Evolutionary conservation across 2,113 vertebrate genomes (phyloP), one percentile per base, ranked within the genome.

Genomic region (Dolichallabes microphthalmus): DNA sequence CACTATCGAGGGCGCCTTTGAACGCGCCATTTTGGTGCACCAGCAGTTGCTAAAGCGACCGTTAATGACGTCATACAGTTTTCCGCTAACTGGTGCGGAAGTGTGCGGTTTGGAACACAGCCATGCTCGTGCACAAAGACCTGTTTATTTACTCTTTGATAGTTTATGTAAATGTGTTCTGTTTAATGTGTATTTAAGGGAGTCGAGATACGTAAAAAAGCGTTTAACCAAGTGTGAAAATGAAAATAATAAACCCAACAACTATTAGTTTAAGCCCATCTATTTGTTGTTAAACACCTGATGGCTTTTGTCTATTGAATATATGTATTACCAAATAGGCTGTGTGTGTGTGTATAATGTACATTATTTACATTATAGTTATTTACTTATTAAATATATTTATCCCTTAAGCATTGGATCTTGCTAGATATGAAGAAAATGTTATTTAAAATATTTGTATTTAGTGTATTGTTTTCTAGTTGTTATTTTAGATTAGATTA

Each of bases 81-180:
- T 0, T n/a, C 4, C 25, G 39, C 14, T 35, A 9, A 45, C 32
- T 52, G 66, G 80, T 68, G 39, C 60, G 80, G 80, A 81, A 66
- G 61, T 81, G 15, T 7, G 45, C 45, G 60, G 61, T 30, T 66
- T 82, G 61, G 80, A 50, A 82, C 80, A 27, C 7, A 68, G 61
- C 80, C 80, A 32, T 52, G 25, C 11, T 30, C 25, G 27, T 0
- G 27, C 17, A 6, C 58, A 79, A 2, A 61, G 22, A 9, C 25
- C 20, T 60, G 1, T 60, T 1, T 22, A 0, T 19, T 27, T 13
- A 13, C 2, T 12, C 3, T 64, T 6, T 32, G 2, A 6, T 5
- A 74, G 11, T 25, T 74, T 1, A 39, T 71, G n/a, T n/a, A n/a
- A n/a, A n/a, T n/a, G n/a, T n/a, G n/a, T n/a, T n/a, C n/a, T n/a